Conservation (phyloP, 1,140 invertebrate genomes). For the Aricia agestis region DNA sequence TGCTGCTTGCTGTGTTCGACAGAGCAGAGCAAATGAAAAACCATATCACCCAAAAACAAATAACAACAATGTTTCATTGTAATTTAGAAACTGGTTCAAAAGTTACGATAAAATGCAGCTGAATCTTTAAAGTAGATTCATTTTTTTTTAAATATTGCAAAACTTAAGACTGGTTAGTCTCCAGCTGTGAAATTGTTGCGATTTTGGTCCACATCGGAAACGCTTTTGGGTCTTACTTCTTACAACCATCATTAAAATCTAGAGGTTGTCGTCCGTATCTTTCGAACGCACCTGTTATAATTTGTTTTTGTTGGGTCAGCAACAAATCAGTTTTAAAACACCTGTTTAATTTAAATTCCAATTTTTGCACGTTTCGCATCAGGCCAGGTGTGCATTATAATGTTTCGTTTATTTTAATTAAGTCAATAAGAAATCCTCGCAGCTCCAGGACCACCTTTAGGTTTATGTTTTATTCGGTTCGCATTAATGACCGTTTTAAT, state of each 20-base stretch:
- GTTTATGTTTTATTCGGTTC: too few species aligned
- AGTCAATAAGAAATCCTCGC: too few species aligned
- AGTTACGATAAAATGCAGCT: too few species aligned
- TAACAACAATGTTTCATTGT: too few species aligned
- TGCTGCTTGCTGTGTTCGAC: too few species aligned
- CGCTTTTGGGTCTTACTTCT: background rate
- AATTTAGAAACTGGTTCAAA: too few species aligned
- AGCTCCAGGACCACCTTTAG: too few species aligned
- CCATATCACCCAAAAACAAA: too few species aligned
- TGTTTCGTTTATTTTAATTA: conserved; percentile 27
- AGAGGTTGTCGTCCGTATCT: background rate
- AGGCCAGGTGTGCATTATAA: background rate
- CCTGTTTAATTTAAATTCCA: conserved; percentile 1
- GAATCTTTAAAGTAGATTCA: too few species aligned
- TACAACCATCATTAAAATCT: background rate
- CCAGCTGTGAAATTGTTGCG: background rate
- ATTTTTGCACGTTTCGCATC: background rate
- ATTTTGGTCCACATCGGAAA: background rate
- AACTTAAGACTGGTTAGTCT: background rate
- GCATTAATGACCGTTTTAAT: too few species aligned
- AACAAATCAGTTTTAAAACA: background rate
- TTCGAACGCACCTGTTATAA: background rate
- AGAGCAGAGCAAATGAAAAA: too few species aligned
- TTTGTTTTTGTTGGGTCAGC: background rate
- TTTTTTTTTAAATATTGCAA: too few species aligned